Conservation (phyloP, 2,888 invertebrate genomes). For the Patella pellucida region DNA sequence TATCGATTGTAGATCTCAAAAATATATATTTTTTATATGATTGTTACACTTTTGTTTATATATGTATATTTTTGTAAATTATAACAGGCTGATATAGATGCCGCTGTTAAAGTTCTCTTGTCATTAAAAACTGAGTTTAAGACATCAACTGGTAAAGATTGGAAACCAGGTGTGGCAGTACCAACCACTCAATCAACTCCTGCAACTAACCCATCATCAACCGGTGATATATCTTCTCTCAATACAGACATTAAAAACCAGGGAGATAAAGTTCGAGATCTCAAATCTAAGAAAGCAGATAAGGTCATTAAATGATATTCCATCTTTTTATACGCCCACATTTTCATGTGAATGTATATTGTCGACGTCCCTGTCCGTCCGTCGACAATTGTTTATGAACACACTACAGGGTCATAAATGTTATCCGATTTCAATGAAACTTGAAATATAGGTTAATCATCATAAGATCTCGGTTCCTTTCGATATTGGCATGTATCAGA, state of each 20-base stretch:
- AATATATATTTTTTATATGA: too few relatives aligned
- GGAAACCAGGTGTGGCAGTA: slow-evolving; percentile 73
- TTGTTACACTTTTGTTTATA: too few relatives aligned
- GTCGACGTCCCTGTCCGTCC: too few relatives aligned
- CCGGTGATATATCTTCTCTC: slow-evolving; percentile 14
- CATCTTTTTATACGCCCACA: too few relatives aligned
- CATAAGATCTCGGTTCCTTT: too few relatives aligned
- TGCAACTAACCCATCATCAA: slow-evolving; percentile 17
- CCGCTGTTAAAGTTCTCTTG: slow-evolving; percentile 77
- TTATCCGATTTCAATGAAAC: too few relatives aligned
- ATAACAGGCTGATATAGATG: slow-evolving; percentile 61
- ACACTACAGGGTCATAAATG: too few relatives aligned
- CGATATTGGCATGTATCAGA: too few relatives aligned
- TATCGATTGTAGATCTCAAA: too few relatives aligned
- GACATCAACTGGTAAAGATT: slow-evolving; percentile 78
- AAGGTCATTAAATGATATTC: slow-evolving; percentile 71
- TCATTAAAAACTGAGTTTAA: slow-evolving; percentile 85
- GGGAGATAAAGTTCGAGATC: slow-evolving; percentile 80
- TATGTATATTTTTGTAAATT: not conserved
- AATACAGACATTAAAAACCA: slow-evolving; percentile 73
- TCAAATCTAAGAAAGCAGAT: slow-evolving; percentile 79
- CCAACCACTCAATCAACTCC: not conserved
- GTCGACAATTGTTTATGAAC: too few relatives aligned
- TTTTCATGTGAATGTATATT: too few relatives aligned
- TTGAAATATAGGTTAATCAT: too few relatives aligned